Conservation (phyloP, 2,888 invertebrate species). For the Eristalis arbustorum region DNA sequence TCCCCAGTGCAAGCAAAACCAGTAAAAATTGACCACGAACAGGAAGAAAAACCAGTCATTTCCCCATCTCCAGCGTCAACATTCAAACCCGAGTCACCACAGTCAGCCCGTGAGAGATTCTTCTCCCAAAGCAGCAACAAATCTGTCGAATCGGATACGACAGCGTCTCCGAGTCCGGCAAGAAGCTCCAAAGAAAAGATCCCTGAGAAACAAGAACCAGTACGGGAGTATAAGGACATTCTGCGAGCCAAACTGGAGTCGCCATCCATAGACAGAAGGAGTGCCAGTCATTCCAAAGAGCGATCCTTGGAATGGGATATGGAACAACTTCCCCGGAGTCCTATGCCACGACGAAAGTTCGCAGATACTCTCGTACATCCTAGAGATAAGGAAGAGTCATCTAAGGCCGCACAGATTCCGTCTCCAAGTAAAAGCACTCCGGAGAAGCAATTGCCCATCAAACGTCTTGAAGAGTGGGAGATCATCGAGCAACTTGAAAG, state of each 20-base stretch:
- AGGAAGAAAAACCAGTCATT: not conserved
- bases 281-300: slow-evolving; percentile 38
- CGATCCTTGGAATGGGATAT: slow-evolving; percentile 75
- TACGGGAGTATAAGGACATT: slow-evolving; percentile 42
- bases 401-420: not conserved
- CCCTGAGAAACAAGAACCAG: not conserved
- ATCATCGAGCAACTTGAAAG: slow-evolving; percentile 77
- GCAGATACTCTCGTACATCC: slow-evolving; percentile 9
- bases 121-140: slow-evolving; percentile 69
- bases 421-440: not conserved
- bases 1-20: too few species aligned
- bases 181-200: slow-evolving; percentile 33
- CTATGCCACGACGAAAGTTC: slow-evolving; percentile 73
- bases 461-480: slow-evolving; percentile 71
- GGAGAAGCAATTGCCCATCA: slow-evolving; percentile 23
- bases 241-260: slow-evolving; percentile 47
- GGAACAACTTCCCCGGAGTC: slow-evolving; percentile 76
- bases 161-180: slow-evolving; percentile 72
- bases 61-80: not conserved
- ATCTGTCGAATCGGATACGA: slow-evolving; percentile 75
- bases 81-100: slow-evolving; percentile 13
- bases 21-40: not conserved
- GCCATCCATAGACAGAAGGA: slow-evolving; percentile 20
- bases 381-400: slow-evolving; percentile 28
- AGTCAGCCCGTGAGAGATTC: slow-evolving; percentile 33